phyloP scores from a whole-genome alignment of 2,888 invertebrate species.

The Pycnomerus fuliginosus region DNA sequence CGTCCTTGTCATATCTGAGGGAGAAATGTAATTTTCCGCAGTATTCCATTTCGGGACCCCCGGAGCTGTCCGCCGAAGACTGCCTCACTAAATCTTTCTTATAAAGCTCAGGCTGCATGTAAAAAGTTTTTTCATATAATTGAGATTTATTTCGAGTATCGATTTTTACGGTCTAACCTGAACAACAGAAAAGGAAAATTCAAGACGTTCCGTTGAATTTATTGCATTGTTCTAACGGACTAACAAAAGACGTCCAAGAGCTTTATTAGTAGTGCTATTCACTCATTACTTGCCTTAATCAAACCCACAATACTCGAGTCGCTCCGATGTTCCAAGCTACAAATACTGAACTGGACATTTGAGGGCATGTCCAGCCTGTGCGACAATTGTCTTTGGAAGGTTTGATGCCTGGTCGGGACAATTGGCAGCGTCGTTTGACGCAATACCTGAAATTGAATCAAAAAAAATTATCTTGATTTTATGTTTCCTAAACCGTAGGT shows the following conservation, averaged over 20 bases:
- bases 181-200: too few species aligned
- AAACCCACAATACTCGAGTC: slow-evolving; percentile 72
- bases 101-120: slow-evolving; percentile 74
- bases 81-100: slow-evolving; percentile 73
- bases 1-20: slow-evolving; percentile 76
- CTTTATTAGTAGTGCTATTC: too few species aligned
- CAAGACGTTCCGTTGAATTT: too few species aligned
- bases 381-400: slow-evolving; percentile 78
- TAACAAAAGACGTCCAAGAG: too few species aligned
- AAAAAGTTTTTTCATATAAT: too few species aligned
- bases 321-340: slow-evolving; percentile 67
- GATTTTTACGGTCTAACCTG: too few species aligned
- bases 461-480: too few species aligned
- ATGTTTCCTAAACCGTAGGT: too few species aligned
- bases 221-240: too few species aligned
- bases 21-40: slow-evolving; percentile 82
- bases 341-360: slow-evolving; percentile 78
- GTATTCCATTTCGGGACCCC: slow-evolving; percentile 66
- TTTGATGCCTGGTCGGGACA: slow-evolving; percentile 78
- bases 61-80: slow-evolving; percentile 69
- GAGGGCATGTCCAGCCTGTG: slow-evolving; percentile 72
- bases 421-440: slow-evolving; percentile 81
- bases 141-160: too few species aligned
- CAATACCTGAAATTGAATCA: too few species aligned
- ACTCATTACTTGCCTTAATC: slow-evolving; percentile 65